These are phyloP conservation scores for Melospiza melodia DNA, from an alignment of 2,113 vertebrate species.

Conservation along the genomic window DNA sequence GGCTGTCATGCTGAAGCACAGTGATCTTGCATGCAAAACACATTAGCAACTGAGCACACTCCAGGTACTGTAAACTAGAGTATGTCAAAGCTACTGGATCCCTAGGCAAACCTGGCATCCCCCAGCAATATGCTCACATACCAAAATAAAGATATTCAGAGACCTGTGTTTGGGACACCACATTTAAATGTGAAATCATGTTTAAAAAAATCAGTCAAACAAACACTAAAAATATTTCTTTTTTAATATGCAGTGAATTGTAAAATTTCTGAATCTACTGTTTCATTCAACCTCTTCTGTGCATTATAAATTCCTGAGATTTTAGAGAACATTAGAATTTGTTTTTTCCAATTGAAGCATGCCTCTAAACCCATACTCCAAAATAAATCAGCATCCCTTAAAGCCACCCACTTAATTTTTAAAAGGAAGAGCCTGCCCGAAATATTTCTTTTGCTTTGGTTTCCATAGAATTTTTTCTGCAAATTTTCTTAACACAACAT, in stretches of 20 bases:
- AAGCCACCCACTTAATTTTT: neutral
- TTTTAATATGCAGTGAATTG: neutral
- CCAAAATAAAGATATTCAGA: neutral
- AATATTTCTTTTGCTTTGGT: conserved; percentile 8
- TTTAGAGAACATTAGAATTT: neutral
- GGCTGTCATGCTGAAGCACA: neutral
- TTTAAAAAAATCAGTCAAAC: neutral
- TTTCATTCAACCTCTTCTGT: neutral
- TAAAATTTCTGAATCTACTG: neutral
- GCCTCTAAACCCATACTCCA: neutral
- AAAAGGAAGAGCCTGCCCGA: neutral
- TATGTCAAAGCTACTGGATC: conserved; percentile 20
- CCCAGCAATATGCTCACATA: neutral
- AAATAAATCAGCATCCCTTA: neutral
- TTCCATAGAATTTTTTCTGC: neutral
- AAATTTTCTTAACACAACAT: neutral
- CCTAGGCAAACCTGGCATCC: neutral
- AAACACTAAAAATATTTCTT: neutral
- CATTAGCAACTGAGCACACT: conserved; percentile 9
- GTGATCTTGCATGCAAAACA: neutral
- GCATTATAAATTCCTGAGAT: neutral
- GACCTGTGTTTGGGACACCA: neutral
- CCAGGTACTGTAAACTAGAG: conserved; percentile 34
- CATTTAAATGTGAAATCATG: neutral
- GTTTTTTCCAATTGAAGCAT: neutral